Conservation (phyloP, 2,888 invertebrate species). For the Leptinotarsa juncta region DNA sequence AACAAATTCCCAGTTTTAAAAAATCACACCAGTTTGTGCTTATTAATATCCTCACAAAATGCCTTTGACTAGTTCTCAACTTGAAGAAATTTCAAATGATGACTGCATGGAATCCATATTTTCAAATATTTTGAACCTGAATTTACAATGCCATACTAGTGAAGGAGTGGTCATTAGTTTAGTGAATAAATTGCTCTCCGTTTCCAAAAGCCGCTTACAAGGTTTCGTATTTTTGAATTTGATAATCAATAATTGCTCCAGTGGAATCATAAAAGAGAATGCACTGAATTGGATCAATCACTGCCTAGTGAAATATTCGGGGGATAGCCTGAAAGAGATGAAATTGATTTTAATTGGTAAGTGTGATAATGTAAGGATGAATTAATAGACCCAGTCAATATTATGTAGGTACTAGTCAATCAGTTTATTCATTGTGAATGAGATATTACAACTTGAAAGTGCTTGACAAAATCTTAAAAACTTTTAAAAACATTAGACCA, state of each 20-base stretch:
- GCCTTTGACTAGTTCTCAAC: slow-evolving; percentile 21
- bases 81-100: slow-evolving; percentile 9
- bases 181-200: slow-evolving; percentile 46
- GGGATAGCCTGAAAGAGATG: slow-evolving; percentile 46
- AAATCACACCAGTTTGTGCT: neutral
- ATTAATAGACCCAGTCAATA: neutral
- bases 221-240: slow-evolving; percentile 49
- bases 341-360: slow-evolving; percentile 40
- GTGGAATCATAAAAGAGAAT: slow-evolving; percentile 41
- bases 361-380: neutral
- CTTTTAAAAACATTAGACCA: too few relatives aligned
- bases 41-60: slow-evolving; percentile 6
- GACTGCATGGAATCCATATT: neutral
- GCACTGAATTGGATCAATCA: slow-evolving; percentile 46
- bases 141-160: slow-evolving; percentile 41
- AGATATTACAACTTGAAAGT: too few relatives aligned
- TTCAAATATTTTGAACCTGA: slow-evolving; percentile 40
- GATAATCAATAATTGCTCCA: slow-evolving; percentile 42
- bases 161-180: slow-evolving; percentile 43
- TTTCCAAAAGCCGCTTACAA: slow-evolving; percentile 43
- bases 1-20: too few relatives aligned
- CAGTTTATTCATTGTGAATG: too few relatives aligned
- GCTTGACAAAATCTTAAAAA: too few relatives aligned
- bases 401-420: too few relatives aligned
- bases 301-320: slow-evolving; percentile 46